Conservation (phyloP, 2,888 invertebrate genomes). For the Drosophila yooni region DNA sequence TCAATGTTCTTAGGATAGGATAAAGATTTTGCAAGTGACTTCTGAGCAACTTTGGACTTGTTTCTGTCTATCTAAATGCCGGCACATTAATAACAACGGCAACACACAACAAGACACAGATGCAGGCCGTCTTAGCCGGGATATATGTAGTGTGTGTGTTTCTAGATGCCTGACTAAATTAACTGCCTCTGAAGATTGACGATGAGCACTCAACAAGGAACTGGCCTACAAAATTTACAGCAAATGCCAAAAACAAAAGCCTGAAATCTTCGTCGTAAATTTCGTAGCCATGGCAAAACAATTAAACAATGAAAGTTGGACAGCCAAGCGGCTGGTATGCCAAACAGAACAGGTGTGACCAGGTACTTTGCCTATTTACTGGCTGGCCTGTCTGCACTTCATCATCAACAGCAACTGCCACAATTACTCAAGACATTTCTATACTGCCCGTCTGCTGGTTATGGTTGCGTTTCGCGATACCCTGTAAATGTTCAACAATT, state of each 20-base stretch:
- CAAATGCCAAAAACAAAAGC: constrained; percentile 45
- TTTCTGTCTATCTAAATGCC: constrained; percentile 52
- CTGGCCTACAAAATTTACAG: constrained; percentile 33
- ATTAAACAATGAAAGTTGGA: constrained; percentile 74
- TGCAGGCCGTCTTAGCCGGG: constrained; percentile 24
- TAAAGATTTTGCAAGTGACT: constrained; percentile 1
- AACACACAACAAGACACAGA: constrained; percentile 16
- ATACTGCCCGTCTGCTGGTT: not conserved
- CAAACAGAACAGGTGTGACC: constrained; percentile 64
- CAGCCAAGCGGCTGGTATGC: constrained; percentile 53
- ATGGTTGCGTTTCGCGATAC: constrained; percentile 16
- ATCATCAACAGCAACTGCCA: constrained; percentile 55
- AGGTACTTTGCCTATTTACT: constrained; percentile 68
- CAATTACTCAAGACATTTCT: constrained; percentile 43
- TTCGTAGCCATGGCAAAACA: constrained; percentile 55
- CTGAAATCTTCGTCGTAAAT: constrained; percentile 59
- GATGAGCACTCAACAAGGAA: constrained; percentile 38
- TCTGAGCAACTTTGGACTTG: constrained; percentile 3
- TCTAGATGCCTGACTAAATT: constrained; percentile 60
- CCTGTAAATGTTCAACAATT: constrained; percentile 19
- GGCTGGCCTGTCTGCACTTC: constrained; percentile 57
- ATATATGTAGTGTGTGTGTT: not conserved
- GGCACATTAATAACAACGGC: constrained; percentile 52
- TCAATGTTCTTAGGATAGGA: not conserved
- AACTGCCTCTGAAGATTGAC: constrained; percentile 67